Evolutionary conservation across 2,797 vertebrate species (phyloP).

Genomic region (Tadarida brasiliensis): DNA sequence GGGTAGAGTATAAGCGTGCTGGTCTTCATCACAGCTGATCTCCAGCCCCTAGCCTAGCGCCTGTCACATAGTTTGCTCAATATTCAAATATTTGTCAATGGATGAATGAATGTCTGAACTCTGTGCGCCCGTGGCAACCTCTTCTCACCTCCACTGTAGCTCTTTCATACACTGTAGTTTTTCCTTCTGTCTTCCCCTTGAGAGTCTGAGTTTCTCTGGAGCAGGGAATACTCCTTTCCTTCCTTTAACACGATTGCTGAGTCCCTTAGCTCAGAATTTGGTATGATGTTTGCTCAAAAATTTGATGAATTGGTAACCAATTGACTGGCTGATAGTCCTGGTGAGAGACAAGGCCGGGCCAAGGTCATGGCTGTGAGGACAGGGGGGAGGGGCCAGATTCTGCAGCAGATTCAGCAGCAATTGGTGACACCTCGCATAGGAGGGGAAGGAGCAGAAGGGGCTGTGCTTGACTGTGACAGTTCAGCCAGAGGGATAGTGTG

Average conservation of each 20-base stretch:
- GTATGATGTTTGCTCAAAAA: background rate
- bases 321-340: background rate
- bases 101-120: background rate
- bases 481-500: background rate
- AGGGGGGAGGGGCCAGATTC: background rate
- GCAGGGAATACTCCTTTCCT: background rate
- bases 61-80: background rate
- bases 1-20: background rate
- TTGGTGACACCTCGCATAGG: too few relatives aligned
- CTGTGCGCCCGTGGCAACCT: background rate
- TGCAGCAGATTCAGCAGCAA: background rate
- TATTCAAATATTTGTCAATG: background rate
- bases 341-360: background rate
- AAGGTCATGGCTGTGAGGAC: background rate
- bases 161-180: background rate
- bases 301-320: background rate
- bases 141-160: background rate
- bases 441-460: background rate
- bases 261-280: background rate
- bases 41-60: background rate
- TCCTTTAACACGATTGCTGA: background rate
- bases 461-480: background rate
- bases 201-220: background rate
- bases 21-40: background rate
- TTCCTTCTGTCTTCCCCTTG: background rate